Base-by-base conservation (phyloP, 2,888 invertebrate genomes). In the Leptarthrus brevirostris region DNA sequence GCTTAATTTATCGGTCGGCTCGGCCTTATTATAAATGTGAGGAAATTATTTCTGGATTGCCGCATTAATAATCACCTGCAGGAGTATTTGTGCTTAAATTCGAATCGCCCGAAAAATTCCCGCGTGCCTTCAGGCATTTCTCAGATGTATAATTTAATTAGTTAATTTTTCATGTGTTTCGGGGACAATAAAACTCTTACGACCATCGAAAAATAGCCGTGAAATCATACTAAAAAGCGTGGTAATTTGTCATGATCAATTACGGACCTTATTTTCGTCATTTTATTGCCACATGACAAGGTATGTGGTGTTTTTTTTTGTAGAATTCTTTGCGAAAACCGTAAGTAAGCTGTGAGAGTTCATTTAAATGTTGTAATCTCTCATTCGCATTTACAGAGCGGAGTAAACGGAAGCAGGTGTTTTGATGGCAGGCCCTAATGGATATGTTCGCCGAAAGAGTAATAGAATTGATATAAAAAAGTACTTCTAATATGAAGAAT, bases 1-100 rank as follows among this genome's bases (percentile, higher is more conserved):
- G 72, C 61, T 72, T 72, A 72, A 72, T 72, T 72, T 72, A 72
- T 72, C 72, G 72, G 72, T 49, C 58, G 49, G 56, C 8, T 16
- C 54, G 40, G 64, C 66, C 53, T 66, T 73, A 73, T 73, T 73
- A 73, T 73, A 73, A 73, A 73, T 73, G 73, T 73, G 73, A 66
- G 73, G 73, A 73, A 73, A 73, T 73, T 73, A 73, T 73, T 73
- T 73, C 73, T 73, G 61, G 64, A 73, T 73, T 73, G 73, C 44
- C 44, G 53, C 64, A 73, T 73, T 73, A 73, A 73, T 73, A 73
- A 73, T 53, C 73, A 66, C 64, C 53, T 58, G 58, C 58, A 58
- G 61, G 49, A 44, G 64, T 64, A 44, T 64, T 72, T 72, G 71
- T 72, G 56, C 8, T 24, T 26, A 22, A 61, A 30, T 22, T 22